Evolutionary conservation across 2,797 vertebrate genomes (phyloP).

Genomic region (Leptoclinus maculatus): DNA sequence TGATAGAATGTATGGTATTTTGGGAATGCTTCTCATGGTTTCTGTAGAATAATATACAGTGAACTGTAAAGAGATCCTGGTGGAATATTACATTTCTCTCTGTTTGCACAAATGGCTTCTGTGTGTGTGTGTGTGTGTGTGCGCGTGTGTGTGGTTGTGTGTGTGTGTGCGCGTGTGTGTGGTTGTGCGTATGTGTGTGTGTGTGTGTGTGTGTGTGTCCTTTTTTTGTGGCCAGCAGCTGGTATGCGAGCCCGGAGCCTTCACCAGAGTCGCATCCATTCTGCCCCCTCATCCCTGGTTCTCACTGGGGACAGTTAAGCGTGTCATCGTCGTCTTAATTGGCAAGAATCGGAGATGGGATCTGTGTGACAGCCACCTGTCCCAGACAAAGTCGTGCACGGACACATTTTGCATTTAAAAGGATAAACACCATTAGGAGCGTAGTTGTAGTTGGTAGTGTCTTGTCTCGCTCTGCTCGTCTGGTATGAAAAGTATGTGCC

Average conservation of each 20-base stretch:
- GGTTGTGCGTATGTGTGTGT: background rate
- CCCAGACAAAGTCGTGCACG: slow-evolving; percentile 5
- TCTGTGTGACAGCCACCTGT: slow-evolving; percentile 54
- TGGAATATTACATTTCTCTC: slow-evolving; percentile 43
- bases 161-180: slow-evolving; percentile 5
- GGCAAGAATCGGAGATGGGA: slow-evolving; percentile 16
- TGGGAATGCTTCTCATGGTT: slow-evolving; percentile 42
- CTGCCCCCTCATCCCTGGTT: slow-evolving; percentile 21
- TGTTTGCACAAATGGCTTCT: slow-evolving; percentile 51
- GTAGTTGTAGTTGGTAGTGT: slow-evolving; percentile 2
- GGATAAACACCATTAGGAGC: slow-evolving; percentile 13
- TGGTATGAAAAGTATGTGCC: slow-evolving; percentile 31
- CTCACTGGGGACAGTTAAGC: slow-evolving; percentile 20
- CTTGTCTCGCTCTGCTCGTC: slow-evolving; percentile 4
- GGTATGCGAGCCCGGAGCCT: slow-evolving; percentile 51
- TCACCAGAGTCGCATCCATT: slow-evolving; percentile 42
- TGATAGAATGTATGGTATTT: slow-evolving; percentile 18
- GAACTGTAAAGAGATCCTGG: slow-evolving; percentile 33
- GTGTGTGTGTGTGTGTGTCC: slow-evolving; percentile 4
- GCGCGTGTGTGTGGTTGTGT: slow-evolving; percentile 9
- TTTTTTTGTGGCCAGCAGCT: slow-evolving; percentile 69
- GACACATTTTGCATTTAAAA: slow-evolving; percentile 10
- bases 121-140: background rate
- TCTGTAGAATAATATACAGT: slow-evolving; percentile 46
- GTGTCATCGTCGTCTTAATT: slow-evolving; percentile 49